Evolutionary conservation across 2,797 vertebrate species (phyloP).

Genomic region (Eupleurogrammus muticus): DNA sequence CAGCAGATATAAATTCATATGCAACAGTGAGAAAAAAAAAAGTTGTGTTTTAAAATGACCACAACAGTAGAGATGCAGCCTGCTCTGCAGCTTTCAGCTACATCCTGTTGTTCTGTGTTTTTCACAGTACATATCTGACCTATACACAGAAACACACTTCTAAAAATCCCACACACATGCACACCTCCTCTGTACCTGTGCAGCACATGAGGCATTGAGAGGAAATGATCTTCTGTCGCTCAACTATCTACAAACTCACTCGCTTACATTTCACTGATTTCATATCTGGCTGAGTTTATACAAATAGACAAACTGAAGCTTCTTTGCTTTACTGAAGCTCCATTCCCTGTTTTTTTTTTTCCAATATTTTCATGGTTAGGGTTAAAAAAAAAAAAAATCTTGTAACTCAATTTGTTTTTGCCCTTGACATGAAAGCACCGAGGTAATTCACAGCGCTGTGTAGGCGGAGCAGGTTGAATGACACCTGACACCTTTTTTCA

Average conservation of each 20-base stretch:
- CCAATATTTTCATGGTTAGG: no score
- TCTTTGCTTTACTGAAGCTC: background rate
- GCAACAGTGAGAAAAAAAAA: slow-evolving; percentile 13
- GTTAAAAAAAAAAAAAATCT: background rate
- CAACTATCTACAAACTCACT: slow-evolving; percentile 30
- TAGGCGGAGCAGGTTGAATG: slow-evolving; percentile 45
- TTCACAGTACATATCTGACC: slow-evolving; percentile 37
- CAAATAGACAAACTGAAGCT: slow-evolving; percentile 33
- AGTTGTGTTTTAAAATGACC: slow-evolving; percentile 25
- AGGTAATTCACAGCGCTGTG: slow-evolving; percentile 38
- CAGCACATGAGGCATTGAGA: slow-evolving; percentile 31
- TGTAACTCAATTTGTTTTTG: slow-evolving; percentile 37
- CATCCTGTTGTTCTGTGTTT: slow-evolving; percentile 16
- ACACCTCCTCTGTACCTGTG: slow-evolving; percentile 20
- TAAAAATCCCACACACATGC: slow-evolving; percentile 16
- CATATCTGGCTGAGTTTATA: slow-evolving; percentile 35
- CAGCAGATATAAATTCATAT: slow-evolving; percentile 21
- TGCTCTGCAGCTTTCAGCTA: slow-evolving; percentile 6
- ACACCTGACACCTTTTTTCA: slow-evolving; percentile 56
- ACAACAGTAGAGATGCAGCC: slow-evolving; percentile 10
- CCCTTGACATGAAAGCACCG: slow-evolving; percentile 38
- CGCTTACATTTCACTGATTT: slow-evolving; percentile 57
- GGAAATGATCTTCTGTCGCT: slow-evolving; percentile 55
- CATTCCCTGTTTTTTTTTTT: no score
- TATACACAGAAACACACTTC: slow-evolving; percentile 32